phyloP scores from a whole-genome alignment of 2,113 vertebrate genomes.

The Pomatorhinus ruficollis region DNA sequence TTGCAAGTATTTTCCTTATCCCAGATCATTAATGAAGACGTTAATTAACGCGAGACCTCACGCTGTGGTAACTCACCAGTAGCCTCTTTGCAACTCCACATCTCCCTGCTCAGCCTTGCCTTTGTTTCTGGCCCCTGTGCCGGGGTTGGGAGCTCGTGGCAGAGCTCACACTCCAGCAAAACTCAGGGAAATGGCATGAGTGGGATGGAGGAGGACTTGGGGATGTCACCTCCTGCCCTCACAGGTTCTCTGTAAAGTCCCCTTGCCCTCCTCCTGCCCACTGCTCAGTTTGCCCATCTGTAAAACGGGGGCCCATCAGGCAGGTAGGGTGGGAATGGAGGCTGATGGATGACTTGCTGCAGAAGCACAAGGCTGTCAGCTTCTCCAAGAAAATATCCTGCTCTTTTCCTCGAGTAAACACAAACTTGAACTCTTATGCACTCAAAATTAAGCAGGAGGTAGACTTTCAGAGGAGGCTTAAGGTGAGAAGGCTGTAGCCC shows the following conservation, averaged over 20 bases:
- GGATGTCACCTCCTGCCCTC: background rate
- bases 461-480: background rate
- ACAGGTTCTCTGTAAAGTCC: background rate
- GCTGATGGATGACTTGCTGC: background rate
- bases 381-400: background rate
- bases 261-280: background rate
- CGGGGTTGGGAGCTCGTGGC: rapidly evolving
- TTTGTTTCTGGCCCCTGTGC: background rate
- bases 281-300: background rate
- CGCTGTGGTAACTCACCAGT: background rate
- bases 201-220: rapidly evolving
- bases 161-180: background rate
- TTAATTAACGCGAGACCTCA: background rate
- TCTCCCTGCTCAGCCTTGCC: background rate
- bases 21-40: background rate
- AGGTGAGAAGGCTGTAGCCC: background rate
- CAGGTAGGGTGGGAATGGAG: background rate
- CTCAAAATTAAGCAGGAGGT: background rate
- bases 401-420: rapidly evolving
- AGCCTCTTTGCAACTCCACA: background rate
- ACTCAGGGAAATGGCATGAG: background rate
- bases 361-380: background rate
- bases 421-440: background rate
- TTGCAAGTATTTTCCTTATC: conserved; percentile 13
- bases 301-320: background rate